Evolutionary conservation across 2,888 invertebrate genomes (phyloP), one percentile per base, ranked within the genome.

Genomic region (Microctonus hyperodae): DNA sequence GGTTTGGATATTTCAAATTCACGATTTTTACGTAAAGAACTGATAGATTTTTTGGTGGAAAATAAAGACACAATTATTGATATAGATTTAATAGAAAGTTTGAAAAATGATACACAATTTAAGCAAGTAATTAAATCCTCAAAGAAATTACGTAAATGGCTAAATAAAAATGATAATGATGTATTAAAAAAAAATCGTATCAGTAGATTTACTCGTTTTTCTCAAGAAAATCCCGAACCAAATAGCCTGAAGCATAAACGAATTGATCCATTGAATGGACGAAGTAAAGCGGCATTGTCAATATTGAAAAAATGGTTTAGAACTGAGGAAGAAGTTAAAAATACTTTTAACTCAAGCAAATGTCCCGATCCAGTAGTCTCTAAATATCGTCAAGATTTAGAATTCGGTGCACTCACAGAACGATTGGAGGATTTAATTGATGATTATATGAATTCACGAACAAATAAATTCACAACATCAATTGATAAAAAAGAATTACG

Each of bases 1-100:
- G 95, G 95, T 0, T 86, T 95, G 74, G 98, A 99, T 79, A 92
- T 98, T 56, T 86, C 90, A 0, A 95, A 95, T 83, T 90, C 93
- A 0, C 93, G 94, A 74, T 98, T 94, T 82, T 86, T 99, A 13
- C 91, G 89, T 61, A 80, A 88, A 44, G 89, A 92, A 59, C 93
- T 93, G 76, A 85, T 96, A 37, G 86, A 88, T 20, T 96, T 98
- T 80, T 86, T 99, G 7, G 88, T 91, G n/a, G 89, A 92, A 33
- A 99, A 99, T 84, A 86, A 88, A 0, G 85, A 88, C 5, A 91
- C 90, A 0, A 88, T 94, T 33, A 76, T 91, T 0, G 85, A 90
- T 62, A 85, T 88, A 59, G 84, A 87, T 7, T 82, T 88, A 2
- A 75, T 92, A 1, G 84, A 88, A 59, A 83, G 84, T 62, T 84